Percentiles rank a stretch among this genome's conserved stretches.
phyloP scores from a whole-genome alignment of 2,113 vertebrate species.

The Nothobranchius furzeri region DNA sequence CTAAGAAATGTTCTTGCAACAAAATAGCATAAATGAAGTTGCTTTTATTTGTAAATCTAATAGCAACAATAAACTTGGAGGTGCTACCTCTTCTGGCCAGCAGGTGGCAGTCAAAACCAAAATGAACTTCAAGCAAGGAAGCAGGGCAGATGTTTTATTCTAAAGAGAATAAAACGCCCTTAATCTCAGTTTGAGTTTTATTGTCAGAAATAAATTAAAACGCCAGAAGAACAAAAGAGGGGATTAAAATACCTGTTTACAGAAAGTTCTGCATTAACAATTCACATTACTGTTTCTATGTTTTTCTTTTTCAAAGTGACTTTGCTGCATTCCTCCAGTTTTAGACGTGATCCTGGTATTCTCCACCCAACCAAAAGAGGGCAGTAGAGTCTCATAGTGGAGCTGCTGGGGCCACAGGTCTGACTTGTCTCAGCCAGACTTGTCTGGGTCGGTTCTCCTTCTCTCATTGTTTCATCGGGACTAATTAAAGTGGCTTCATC shows the following conservation, averaged over 20 bases:
- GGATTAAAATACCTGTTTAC: too few species aligned
- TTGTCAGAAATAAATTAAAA: too few species aligned
- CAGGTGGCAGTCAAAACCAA: conserved; percentile 46
- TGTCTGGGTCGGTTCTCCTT: conserved; percentile 27
- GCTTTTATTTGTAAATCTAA: too few species aligned
- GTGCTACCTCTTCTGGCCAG: conserved; percentile 20
- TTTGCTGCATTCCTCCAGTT: too few species aligned
- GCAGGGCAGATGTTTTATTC: not conserved
- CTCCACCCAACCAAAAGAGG: conserved; percentile 54
- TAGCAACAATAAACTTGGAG: not conserved
- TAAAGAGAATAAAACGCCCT: not conserved
- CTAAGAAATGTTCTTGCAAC: conserved; percentile 1
- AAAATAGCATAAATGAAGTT: not conserved
- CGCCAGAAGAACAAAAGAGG: too few species aligned
- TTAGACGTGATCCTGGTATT: too few species aligned
- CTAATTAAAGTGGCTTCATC: conserved; percentile 78
- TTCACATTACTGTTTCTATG: too few species aligned
- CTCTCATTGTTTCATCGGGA: conserved; percentile 73
- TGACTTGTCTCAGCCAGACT: conserved; percentile 6
- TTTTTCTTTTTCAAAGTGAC: too few species aligned
- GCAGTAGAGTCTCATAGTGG: conserved; percentile 62
- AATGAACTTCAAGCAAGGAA: not conserved
- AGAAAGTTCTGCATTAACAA: too few species aligned
- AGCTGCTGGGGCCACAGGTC: not conserved
- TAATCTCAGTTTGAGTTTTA: too few species aligned